Evolutionary conservation across 1,140 invertebrate species (phyloP).

Genomic region (Micrasema minimum): DNA sequence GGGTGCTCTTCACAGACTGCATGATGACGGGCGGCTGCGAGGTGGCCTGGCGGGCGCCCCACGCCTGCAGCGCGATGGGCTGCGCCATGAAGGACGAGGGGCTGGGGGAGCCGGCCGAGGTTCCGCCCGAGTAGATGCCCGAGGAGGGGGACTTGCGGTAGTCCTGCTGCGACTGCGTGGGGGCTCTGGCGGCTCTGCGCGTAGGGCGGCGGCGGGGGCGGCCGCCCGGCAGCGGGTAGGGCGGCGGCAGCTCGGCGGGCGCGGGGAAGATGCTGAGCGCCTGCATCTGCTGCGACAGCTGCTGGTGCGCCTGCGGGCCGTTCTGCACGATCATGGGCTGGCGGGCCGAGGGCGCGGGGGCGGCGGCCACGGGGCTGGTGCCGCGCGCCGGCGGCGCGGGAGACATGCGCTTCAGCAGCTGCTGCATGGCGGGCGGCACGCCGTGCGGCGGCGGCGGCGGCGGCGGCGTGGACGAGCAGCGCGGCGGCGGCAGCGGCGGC

Average conservation of each 20-base stretch:
- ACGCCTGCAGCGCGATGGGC: constrained; percentile 79
- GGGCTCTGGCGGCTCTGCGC: constrained; percentile 86
- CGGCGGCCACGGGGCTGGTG: constrained; percentile 77
- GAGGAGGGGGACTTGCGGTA: constrained; percentile 82
- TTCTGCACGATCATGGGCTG: constrained; percentile 86
- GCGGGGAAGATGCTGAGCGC: constrained; percentile 80
- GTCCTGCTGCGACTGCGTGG: constrained; percentile 82
- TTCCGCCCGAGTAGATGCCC: constrained; percentile 82
- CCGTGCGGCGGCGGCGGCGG: constrained; percentile 75
- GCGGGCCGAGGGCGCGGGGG: constrained; percentile 62
- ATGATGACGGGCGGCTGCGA: constrained; percentile 93
- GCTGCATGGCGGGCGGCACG: constrained; percentile 78
- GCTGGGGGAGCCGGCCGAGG: constrained; percentile 83
- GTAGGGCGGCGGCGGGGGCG: constrained; percentile 84
- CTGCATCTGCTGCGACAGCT: constrained; percentile 87
- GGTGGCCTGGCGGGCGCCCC: constrained; percentile 83
- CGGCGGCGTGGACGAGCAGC: constrained; percentile 76
- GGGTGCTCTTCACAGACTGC: constrained; percentile 95
- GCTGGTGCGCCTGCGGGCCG: constrained; percentile 84
- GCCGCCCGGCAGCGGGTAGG: constrained; percentile 76
- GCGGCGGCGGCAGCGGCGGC: constrained; percentile 77
- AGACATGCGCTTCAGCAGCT: constrained; percentile 86
- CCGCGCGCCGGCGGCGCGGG: constrained; percentile 76
- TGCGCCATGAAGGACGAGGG: constrained; percentile 76
- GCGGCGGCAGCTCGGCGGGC: constrained; percentile 79